Evolutionary conservation across 2,888 invertebrate species (phyloP), one percentile per base, ranked within the genome.

Genomic region (Melanostoma mellinum): DNA sequence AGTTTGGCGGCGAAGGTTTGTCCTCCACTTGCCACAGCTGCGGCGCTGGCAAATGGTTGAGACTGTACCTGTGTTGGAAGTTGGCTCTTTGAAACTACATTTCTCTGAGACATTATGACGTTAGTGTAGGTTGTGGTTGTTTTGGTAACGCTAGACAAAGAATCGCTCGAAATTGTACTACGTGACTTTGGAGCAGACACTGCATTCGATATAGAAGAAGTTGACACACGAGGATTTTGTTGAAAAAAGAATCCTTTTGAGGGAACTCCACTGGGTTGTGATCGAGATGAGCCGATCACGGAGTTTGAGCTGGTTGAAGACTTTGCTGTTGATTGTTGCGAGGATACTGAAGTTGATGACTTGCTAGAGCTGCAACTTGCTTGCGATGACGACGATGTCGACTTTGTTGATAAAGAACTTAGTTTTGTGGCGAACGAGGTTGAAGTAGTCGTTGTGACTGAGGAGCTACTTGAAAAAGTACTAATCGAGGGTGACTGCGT

Each of bases 51-150:
- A 56, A 77, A 85, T 3, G 78, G 75, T 56, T 84, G 76, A 10
- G 76, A 68, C 36, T 79, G 81, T 44, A 56, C 50, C 56, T 79
- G 84, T 6, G 67, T 36, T 0, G 72, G 56, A 38, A 61, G 44
- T n/a, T 85, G 79, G 35, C 46, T 85, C 5, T 87, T 87, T 35
- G 86, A 86, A 68, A 85, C 87, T 61, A 67, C 87, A 82, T 92
- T 90, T 46, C 93, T 92, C 30, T 93, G 91, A 35, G 93, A 93
- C 92, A 93, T 93, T 79, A 93, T 92, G 46, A 93, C 93, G 79
- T 92, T 92, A 6, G 93, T 93, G 87, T 93, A 93, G 0, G 93
- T 93, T 92, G 93, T 93, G 10, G 93, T 93, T 4, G 93, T 93
- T 87, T 93, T 92, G 85, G 94, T 93, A 89, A 71, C 75, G 65